A percentile compares a stretch with the other conserved stretches of the same genome.
These are phyloP conservation scores for Semotilus atromaculatus DNA, from an alignment of 2,797 vertebrate species.

Conservation along the genomic window DNA sequence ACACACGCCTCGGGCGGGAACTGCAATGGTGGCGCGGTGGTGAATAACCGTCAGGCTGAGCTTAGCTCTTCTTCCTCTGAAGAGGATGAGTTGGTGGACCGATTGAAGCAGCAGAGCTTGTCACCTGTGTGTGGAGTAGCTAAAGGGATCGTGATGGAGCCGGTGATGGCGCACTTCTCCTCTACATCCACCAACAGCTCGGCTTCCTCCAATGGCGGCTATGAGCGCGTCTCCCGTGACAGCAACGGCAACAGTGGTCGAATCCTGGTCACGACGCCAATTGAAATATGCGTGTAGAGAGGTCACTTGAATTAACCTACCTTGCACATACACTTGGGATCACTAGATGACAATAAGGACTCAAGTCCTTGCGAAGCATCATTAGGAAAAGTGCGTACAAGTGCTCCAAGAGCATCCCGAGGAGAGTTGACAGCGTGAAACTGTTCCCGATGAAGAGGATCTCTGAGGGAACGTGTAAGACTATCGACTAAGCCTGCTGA, in stretches of 20 bases:
- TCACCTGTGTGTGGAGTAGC: conserved; percentile 68
- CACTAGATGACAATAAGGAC: conserved; percentile 23
- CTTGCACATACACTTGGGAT: conserved; percentile 24
- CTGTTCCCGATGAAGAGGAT: conserved; percentile 65
- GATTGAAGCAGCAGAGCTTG: conserved; percentile 84
- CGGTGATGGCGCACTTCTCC: conserved; percentile 73
- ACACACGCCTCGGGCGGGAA: conserved; percentile 34
- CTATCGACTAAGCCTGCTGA: conserved; percentile 40
- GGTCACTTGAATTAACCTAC: neutral
- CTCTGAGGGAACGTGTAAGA: conserved; percentile 64
- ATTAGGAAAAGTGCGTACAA: conserved; percentile 26
- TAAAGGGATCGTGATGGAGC: conserved; percentile 73
- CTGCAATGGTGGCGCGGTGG: conserved; percentile 41
- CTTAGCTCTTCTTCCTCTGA: conserved; percentile 64
- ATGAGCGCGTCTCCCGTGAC: conserved; percentile 80
- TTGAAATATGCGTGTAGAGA: conserved; percentile 84
- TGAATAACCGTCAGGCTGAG: conserved; percentile 46
- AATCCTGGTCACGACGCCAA: conserved; percentile 82
- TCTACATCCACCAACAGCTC: conserved; percentile 81
- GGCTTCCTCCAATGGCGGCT: conserved; percentile 80
- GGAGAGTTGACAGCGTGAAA: conserved; percentile 16
- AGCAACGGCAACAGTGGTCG: conserved; percentile 75
- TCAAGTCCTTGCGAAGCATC: conserved; percentile 18
- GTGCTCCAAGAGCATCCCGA: conserved; percentile 30
- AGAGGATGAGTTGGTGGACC: conserved; percentile 80